A percentile compares a stretch with the other conserved stretches of the same genome.
phyloP scores from a whole-genome alignment of 2,888 invertebrate genomes.

The Resseliella maxima region DNA sequence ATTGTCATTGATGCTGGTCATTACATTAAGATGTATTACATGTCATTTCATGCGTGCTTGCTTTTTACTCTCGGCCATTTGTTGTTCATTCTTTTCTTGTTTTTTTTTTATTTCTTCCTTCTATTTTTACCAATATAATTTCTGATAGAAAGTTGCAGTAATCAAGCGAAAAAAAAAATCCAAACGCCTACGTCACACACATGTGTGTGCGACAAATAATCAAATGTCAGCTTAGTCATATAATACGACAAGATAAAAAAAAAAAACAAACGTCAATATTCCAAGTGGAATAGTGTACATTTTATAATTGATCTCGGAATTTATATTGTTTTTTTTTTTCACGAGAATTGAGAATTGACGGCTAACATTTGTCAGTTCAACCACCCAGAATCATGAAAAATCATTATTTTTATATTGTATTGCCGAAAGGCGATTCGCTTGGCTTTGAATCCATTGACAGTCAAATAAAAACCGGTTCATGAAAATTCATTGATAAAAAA shows the following conservation, averaged over 20 bases:
- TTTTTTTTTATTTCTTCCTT: no score
- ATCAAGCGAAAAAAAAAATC: background rate
- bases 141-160: background rate
- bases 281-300: background rate
- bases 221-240: background rate
- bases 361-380: background rate
- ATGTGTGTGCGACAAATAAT: background rate
- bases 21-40: no score
- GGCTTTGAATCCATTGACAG: background rate
- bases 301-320: background rate
- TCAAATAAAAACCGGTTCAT: slow-evolving; percentile 21
- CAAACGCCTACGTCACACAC: slow-evolving; percentile 14
- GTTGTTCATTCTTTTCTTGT: no score
- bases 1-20: no score
- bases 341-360: no score
- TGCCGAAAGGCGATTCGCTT: background rate
- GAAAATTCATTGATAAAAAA: slow-evolving; percentile 41
- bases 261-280: background rate
- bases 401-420: background rate
- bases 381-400: background rate
- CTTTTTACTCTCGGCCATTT: no score
- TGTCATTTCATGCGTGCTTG: no score
- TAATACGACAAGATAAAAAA: background rate
- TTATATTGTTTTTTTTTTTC: background rate
- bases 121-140: no score